Evolutionary conservation across 2,113 vertebrate genomes (phyloP).

Genomic region (Circaetus gallicus): DNA sequence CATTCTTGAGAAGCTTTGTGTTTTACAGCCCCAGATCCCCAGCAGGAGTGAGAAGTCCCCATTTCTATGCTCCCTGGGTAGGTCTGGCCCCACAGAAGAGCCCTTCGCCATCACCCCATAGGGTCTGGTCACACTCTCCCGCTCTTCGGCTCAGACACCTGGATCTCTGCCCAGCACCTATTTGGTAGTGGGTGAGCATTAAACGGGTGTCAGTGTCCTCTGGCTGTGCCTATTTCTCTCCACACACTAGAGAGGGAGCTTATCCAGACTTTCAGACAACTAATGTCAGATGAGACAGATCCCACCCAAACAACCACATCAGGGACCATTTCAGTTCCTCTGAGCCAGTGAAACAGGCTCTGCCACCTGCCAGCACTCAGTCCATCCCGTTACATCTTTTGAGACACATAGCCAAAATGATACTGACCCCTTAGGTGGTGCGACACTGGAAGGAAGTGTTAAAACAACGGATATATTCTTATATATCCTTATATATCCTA

Average conservation of each 20-base stretch:
- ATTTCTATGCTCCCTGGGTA: not conserved
- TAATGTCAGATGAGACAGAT: not conserved
- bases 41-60: not conserved
- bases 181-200: not conserved
- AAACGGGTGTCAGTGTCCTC: not conserved
- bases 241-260: not conserved
- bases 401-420: not conserved
- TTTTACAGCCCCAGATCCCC: not conserved
- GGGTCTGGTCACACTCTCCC: not conserved
- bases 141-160: not conserved
- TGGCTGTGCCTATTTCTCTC: not conserved
- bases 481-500: not conserved
- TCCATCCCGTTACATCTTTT: not conserved
- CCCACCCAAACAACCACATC: not conserved
- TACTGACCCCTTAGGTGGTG: not conserved
- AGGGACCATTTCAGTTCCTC: not conserved
- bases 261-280: not conserved
- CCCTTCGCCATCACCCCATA: not conserved
- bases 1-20: not conserved
- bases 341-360: not conserved
- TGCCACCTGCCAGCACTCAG: not conserved
- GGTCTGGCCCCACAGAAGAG: not conserved
- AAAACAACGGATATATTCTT: not conserved
- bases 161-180: not conserved
- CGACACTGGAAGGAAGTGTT: not conserved